Evolutionary conservation across 2,113 vertebrate species (phyloP).

Genomic region (Herpetotheres cachinnans): DNA sequence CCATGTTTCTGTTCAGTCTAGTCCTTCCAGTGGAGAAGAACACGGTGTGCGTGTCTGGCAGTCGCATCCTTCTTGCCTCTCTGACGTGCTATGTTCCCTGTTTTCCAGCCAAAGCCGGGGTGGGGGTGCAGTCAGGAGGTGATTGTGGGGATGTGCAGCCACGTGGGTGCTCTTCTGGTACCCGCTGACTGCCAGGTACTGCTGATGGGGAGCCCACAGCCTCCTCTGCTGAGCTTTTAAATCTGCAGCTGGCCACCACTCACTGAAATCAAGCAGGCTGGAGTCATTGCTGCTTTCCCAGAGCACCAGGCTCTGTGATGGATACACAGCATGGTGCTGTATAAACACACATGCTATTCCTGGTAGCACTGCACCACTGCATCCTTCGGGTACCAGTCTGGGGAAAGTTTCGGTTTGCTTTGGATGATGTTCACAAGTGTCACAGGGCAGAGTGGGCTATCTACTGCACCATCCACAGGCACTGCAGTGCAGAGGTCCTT

Average conservation of each 20-base stretch:
- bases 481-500: background rate
- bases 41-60: background rate
- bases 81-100: background rate
- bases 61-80: background rate
- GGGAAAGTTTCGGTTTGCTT: background rate
- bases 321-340: background rate
- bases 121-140: background rate
- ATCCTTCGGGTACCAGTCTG: fast-evolving
- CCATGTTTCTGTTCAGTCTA: background rate
- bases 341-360: background rate
- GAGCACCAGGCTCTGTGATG: background rate
- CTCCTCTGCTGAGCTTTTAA: background rate
- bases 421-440: background rate
- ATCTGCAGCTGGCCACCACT: fast-evolving
- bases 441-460: background rate
- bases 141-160: fast-evolving
- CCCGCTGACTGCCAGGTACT: background rate
- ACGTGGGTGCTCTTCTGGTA: background rate
- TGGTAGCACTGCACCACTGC: background rate
- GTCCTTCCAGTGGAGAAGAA: background rate
- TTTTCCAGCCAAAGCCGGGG: background rate
- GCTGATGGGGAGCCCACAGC: background rate
- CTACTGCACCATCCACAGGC: background rate
- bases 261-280: background rate
- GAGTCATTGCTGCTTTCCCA: fast-evolving